Evolutionary conservation across 2,888 invertebrate species (phyloP).

Genomic region (Busseola fusca): DNA sequence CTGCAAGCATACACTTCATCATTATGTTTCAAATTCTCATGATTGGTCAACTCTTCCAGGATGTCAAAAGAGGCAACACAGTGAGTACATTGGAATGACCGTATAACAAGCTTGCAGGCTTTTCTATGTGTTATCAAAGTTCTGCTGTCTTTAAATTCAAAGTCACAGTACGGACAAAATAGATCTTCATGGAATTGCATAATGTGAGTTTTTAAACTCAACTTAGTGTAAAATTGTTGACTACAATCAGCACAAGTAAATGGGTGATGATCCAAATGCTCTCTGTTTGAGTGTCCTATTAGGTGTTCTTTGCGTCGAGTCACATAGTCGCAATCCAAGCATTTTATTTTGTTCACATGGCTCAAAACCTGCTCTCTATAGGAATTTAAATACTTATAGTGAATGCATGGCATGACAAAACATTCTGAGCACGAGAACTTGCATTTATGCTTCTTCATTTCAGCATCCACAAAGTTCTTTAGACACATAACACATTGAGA

Average conservation of each 20-base stretch:
- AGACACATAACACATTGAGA: conserved; percentile 72
- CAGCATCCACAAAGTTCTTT: conserved; percentile 63
- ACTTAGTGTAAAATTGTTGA: conserved; percentile 74
- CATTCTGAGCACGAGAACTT: conserved; percentile 74
- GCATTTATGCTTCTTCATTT: conserved; percentile 70
- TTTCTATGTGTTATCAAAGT: conserved; percentile 65
- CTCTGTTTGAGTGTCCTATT: conserved; percentile 73
- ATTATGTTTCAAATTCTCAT: conserved; percentile 66
- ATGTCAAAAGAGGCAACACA: conserved; percentile 72
- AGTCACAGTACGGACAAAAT: conserved; percentile 72
- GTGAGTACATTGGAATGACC: conserved; percentile 63
- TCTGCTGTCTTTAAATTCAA: conserved; percentile 64
- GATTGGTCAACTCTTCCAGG: conserved; percentile 63
- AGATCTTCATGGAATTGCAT: conserved; percentile 71
- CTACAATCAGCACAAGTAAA: conserved; percentile 73
- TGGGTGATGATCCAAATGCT: conserved; percentile 76
- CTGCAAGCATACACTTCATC: conserved; percentile 67
- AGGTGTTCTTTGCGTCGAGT: conserved; percentile 73
- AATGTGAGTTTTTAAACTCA: conserved; percentile 71
- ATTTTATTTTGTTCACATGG: conserved; percentile 67
- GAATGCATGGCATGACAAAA: conserved; percentile 70
- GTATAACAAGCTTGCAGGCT: conserved; percentile 64
- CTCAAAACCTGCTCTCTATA: conserved; percentile 71
- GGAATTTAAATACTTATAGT: conserved; percentile 71
- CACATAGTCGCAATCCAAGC: conserved; percentile 74